Conservation (phyloP, 1,140 invertebrate genomes). For the Drosophila seguyi region DNA sequence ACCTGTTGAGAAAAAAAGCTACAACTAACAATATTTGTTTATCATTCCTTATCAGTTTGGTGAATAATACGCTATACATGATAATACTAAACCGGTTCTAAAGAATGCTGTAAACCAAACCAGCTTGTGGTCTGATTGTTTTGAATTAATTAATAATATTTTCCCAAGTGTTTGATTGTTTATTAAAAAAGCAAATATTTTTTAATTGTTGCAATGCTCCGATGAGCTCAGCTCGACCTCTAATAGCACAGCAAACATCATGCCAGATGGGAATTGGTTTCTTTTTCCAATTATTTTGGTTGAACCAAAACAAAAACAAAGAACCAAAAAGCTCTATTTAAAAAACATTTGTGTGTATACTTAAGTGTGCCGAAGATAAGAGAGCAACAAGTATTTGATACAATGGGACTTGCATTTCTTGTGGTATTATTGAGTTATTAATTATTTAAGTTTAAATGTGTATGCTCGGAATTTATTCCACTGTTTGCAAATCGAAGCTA, state of each 20-base stretch:
- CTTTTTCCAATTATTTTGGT: neutral
- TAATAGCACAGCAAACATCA: neutral
- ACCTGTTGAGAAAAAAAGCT: neutral
- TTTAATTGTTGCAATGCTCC: neutral
- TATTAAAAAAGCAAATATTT: neutral
- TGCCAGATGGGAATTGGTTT: neutral
- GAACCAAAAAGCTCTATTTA: constrained; percentile 9
- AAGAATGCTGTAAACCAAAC: constrained; percentile 16
- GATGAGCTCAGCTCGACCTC: constrained; percentile 26
- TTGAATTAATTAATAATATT: too few species aligned
- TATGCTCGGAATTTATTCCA: neutral
- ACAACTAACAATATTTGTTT: neutral
- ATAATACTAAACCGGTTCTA: constrained; percentile 17
- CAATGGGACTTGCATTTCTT: neutral
- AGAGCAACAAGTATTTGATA: constrained; percentile 37
- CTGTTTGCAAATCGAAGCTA: constrained; percentile 3
- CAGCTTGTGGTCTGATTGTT: neutral
- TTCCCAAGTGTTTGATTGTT: neutral
- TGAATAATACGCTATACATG: neutral
- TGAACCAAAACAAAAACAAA: constrained; percentile 11
- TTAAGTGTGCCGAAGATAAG: constrained; percentile 3
- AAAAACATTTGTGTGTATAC: constrained; percentile 12
- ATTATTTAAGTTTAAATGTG: neutral
- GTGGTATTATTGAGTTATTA: neutral
- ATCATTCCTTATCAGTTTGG: neutral